phyloP scores from a whole-genome alignment of 92 coral and sea anemone genomes.

The Epizoanthus scotinus region DNA sequence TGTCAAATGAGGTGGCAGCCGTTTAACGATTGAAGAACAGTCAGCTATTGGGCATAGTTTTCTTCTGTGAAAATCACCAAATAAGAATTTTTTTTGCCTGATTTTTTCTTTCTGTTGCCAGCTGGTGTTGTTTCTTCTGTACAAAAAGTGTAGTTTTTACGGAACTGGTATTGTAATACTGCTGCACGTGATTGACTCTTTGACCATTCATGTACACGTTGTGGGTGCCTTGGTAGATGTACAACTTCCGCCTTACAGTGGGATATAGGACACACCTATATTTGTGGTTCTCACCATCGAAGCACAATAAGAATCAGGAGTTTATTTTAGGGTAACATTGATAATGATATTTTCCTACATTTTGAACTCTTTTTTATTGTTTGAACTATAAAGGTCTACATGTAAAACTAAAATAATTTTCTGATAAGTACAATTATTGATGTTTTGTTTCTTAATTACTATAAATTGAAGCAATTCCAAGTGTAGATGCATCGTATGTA shows the following conservation, averaged over 20 bases:
- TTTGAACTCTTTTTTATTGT: too few species aligned
- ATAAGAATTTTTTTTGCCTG: neutral
- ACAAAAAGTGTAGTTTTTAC: conserved; percentile 17
- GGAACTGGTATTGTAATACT: conserved; percentile 12
- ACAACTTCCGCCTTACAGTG: conserved; percentile 21
- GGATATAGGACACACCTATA: conserved; percentile 8
- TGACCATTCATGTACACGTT: neutral
- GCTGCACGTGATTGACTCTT: conserved; percentile 20
- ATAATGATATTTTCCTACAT: too few species aligned
- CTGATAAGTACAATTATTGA: too few species aligned
- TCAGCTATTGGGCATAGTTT: conserved; percentile 23
- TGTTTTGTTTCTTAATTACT: too few species aligned
- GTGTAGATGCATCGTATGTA: too few species aligned
- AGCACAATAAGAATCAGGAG: too few species aligned
- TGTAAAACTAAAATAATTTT: too few species aligned
- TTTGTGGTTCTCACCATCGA: too few species aligned
- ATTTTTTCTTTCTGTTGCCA: conserved; percentile 23
- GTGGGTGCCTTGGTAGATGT: conserved; percentile 30
- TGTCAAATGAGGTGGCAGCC: conserved; percentile 22
- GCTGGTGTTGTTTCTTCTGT: conserved; percentile 16
- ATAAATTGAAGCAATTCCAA: too few species aligned
- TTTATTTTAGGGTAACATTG: too few species aligned
- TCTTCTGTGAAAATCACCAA: neutral
- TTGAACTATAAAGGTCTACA: too few species aligned
- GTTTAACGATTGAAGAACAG: conserved; percentile 13